A percentile compares a stretch with the other conserved stretches of the same genome.
phyloP scores from a whole-genome alignment of 2,888 invertebrate species.

The Apamea epomidion region DNA sequence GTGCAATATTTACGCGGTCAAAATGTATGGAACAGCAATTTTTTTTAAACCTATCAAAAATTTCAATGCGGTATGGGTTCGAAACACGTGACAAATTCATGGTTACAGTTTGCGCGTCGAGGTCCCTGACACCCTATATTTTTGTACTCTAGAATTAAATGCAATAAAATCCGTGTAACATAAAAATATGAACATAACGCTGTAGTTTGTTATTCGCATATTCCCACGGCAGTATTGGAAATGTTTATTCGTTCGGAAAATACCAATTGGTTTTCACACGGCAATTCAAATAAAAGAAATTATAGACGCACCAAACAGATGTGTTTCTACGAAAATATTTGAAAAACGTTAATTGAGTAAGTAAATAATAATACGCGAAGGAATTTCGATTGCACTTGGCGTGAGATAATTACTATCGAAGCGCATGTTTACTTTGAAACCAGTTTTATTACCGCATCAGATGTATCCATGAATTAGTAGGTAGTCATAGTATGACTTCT shows the following conservation, averaged over 20 bases:
- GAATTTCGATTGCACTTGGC: conserved; percentile 19
- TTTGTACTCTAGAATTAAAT: conserved; percentile 5
- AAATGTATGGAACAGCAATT: background rate
- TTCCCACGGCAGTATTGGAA: conserved; percentile 14
- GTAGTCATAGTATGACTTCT: background rate
- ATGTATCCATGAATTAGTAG: background rate
- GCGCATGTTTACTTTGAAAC: background rate
- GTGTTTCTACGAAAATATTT: conserved; percentile 8
- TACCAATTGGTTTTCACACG: conserved; percentile 6
- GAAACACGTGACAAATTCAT: background rate
- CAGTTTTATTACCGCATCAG: conserved; percentile 3
- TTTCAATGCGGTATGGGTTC: background rate
- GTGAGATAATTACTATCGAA: conserved; percentile 5
- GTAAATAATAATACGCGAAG: conserved; percentile 2
- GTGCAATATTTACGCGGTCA: background rate
- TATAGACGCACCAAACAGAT: background rate
- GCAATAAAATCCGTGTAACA: conserved; percentile 11
- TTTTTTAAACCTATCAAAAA: background rate
- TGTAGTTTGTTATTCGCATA: conserved; percentile 1
- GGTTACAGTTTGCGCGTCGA: background rate
- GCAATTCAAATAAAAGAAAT: conserved; percentile 10
- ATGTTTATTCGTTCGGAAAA: conserved; percentile 25
- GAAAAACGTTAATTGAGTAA: conserved; percentile 15
- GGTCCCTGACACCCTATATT: background rate
- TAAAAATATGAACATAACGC: conserved; percentile 21